Evolutionary conservation across 2,113 vertebrate genomes (phyloP).

Genomic region (Rhinoderma darwinii): DNA sequence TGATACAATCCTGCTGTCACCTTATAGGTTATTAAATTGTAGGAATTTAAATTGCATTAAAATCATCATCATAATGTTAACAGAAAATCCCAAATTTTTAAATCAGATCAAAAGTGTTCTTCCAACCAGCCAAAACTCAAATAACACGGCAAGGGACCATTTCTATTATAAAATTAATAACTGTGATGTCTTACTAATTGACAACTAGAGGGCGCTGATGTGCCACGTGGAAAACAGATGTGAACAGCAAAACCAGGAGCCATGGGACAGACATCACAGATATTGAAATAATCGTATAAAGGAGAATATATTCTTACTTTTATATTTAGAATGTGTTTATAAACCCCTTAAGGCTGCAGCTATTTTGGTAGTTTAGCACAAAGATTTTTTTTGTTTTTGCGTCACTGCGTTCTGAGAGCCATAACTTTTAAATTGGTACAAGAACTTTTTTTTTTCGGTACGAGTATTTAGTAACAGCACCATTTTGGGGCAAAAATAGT

Average conservation of each 20-base stretch:
- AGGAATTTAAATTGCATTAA: not conserved
- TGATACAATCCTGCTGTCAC: not conserved
- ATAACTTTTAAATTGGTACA: no score
- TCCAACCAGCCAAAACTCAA: not conserved
- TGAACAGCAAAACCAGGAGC: no score
- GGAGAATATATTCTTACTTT: not conserved
- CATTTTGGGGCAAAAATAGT: no score
- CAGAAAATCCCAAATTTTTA: not conserved
- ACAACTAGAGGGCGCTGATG: conserved; percentile 51
- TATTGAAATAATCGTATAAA: not conserved
- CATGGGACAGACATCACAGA: not conserved
- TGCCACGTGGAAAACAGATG: not conserved
- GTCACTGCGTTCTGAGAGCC: no score
- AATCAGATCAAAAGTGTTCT: not conserved
- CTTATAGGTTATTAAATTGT: not conserved
- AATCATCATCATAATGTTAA: not conserved
- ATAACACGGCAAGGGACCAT: not conserved
- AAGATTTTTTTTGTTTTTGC: no score
- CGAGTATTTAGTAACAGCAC: no score
- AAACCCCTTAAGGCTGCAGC: no score
- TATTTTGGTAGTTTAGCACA: no score
- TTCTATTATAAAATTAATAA: not conserved
- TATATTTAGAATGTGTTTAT: not conserved
- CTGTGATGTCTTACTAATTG: not conserved
- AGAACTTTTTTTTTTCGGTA: no score